Percentiles rank a stretch among this genome's conserved stretches.
phyloP scores from a whole-genome alignment of 2,113 vertebrate genomes.

The Syrrhaptes paradoxus region DNA sequence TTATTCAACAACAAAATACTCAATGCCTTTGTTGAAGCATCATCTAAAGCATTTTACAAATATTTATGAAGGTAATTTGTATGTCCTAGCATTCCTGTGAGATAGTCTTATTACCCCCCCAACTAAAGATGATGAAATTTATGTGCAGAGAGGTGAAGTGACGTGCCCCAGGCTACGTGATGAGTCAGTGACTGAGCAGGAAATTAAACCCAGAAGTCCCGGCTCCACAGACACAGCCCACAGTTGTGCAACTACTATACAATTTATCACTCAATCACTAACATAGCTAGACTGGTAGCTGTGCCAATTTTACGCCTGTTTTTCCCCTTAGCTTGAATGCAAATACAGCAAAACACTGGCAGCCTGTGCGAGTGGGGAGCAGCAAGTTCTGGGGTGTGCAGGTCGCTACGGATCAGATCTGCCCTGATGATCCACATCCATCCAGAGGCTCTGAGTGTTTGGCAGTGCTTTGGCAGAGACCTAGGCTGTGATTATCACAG shows the following conservation, averaged over 20 bases:
- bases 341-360: not conserved
- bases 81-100: not conserved
- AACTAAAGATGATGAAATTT: not conserved
- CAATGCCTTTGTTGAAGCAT: not conserved
- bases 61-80: not conserved
- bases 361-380: not conserved
- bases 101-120: not conserved
- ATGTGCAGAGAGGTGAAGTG: not conserved
- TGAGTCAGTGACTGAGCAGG: conserved; percentile 49
- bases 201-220: conserved; percentile 28
- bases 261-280: not conserved
- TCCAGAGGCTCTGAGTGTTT: accelerated
- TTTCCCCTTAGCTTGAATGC: not conserved
- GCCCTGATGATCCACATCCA: accelerated
- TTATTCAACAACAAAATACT: not conserved
- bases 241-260: conserved; percentile 11
- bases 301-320: not conserved
- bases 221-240: not conserved
- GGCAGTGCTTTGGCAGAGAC: not conserved
- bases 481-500: not conserved
- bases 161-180: not conserved
- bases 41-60: not conserved
- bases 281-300: not conserved
- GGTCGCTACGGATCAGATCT: not conserved
- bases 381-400: not conserved